A percentile compares a stretch with the other conserved stretches of the same genome.
Conservation (phyloP, 2,888 invertebrate genomes). For the Drosophila affinis region DNA sequence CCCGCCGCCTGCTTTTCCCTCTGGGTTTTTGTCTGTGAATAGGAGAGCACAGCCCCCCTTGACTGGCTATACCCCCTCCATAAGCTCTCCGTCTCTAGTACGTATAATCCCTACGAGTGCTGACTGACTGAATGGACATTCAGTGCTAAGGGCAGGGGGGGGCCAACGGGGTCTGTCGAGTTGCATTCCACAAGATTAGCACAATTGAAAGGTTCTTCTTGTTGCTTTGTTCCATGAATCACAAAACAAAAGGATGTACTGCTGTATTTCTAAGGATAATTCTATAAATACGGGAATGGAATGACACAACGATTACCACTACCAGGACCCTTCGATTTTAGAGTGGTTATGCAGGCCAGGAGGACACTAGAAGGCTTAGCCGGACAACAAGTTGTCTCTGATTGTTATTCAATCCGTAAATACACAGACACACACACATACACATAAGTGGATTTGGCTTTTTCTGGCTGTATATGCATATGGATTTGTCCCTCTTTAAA, state of each 20-base stretch:
- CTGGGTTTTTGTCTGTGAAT: too few species aligned
- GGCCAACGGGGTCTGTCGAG: neutral
- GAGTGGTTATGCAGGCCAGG: neutral
- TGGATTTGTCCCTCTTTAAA: conserved; percentile 11
- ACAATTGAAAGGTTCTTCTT: conserved; percentile 38
- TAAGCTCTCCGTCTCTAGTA: neutral
- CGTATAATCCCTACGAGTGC: conserved; percentile 20
- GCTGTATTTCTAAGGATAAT: conserved; percentile 14
- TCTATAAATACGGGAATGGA: conserved; percentile 19
- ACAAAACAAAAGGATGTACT: neutral
- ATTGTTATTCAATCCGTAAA: neutral
- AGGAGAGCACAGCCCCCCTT: neutral
- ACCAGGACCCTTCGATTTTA: neutral
- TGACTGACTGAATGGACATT: conserved; percentile 31
- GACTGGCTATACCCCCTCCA: conserved; percentile 1
- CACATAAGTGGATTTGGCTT: neutral
- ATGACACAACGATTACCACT: conserved; percentile 30
- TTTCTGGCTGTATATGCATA: too few species aligned
- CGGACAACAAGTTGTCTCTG: neutral
- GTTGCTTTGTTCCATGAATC: conserved; percentile 27
- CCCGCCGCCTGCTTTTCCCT: neutral
- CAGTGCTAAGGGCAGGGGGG: neutral
- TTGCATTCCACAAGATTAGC: conserved; percentile 32
- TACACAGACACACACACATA: too few species aligned
- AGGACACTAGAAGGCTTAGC: conserved; percentile 1